Percentiles rank a stretch among this genome's conserved stretches.
Evolutionary conservation across 2,797 vertebrate genomes (phyloP).

Genomic region (Hoplostethus mediterraneus): DNA sequence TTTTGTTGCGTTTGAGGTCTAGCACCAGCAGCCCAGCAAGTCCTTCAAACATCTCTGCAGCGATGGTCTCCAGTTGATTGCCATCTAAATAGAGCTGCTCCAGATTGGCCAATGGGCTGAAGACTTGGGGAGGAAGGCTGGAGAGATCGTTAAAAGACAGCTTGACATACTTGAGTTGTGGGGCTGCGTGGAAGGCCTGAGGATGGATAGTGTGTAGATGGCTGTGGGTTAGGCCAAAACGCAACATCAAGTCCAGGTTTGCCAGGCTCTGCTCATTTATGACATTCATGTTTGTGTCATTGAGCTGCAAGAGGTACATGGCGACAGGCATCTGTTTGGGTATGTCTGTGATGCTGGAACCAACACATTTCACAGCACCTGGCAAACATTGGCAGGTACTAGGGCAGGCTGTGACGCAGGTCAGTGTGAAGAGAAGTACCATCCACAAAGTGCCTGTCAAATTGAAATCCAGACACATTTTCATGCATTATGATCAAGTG

Average conservation of each 20-base stretch:
- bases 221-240: conserved; percentile 83
- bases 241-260: conserved; percentile 74
- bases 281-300: conserved; percentile 53
- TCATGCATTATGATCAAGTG: neutral
- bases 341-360: conserved; percentile 62
- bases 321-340: conserved; percentile 60
- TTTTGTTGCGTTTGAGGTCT: conserved; percentile 84
- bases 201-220: conserved; percentile 83
- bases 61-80: conserved; percentile 82
- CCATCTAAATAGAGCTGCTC: conserved; percentile 83
- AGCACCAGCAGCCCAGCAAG: conserved; percentile 79
- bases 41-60: conserved; percentile 79
- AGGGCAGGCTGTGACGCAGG: conserved; percentile 57
- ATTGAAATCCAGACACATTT: conserved; percentile 13
- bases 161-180: conserved; percentile 84
- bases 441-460: conserved; percentile 62
- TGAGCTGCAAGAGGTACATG: conserved; percentile 75
- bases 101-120: conserved; percentile 80
- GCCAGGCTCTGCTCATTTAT: conserved; percentile 82
- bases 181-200: conserved; percentile 81
- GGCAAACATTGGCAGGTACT: conserved; percentile 46
- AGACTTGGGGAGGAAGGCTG: conserved; percentile 79
- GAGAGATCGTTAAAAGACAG: conserved; percentile 84
- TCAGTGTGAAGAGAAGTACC: conserved; percentile 47
- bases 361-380: conserved; percentile 57